Evolutionary conservation across 2,113 vertebrate species (phyloP).

Genomic region (Heterotis niloticus): DNA sequence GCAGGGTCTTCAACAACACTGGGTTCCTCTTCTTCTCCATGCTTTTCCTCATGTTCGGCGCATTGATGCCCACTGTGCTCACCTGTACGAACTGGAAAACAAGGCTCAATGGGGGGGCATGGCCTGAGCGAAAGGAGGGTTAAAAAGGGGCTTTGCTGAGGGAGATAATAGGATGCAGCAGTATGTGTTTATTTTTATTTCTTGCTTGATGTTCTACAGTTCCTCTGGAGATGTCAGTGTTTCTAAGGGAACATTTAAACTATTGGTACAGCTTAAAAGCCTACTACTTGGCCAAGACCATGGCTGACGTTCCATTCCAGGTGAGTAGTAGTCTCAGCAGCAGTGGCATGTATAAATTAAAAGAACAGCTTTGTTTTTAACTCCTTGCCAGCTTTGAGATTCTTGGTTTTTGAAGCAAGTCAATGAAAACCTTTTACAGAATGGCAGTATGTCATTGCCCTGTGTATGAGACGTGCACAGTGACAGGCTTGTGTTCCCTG

Average conservation of each 20-base stretch:
- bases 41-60: conserved; percentile 97
- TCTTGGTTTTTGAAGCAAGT: neutral
- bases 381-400: neutral
- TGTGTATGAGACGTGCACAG: neutral
- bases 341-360: neutral
- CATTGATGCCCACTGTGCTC: conserved; percentile 93
- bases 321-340: conserved; percentile 53
- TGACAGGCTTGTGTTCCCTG: conserved; percentile 3
- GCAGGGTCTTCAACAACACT: conserved; percentile 97
- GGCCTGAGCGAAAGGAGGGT: neutral
- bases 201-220: conserved; percentile 60
- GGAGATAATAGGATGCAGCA: neutral
- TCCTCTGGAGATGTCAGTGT: conserved; percentile 91
- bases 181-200: neutral
- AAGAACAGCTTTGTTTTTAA: neutral
- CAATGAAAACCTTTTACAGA: neutral
- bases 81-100: conserved; percentile 77
- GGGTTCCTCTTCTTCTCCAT: conserved; percentile 99
- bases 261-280: conserved; percentile 98
- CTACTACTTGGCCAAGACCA: conserved; percentile 93
- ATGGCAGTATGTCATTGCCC: neutral
- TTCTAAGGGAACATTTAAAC: conserved; percentile 90
- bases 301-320: conserved; percentile 96
- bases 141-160: neutral
- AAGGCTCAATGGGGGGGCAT: neutral